Base-by-base conservation (phyloP, 2,888 invertebrate genomes). In the Boloria selene region DNA sequence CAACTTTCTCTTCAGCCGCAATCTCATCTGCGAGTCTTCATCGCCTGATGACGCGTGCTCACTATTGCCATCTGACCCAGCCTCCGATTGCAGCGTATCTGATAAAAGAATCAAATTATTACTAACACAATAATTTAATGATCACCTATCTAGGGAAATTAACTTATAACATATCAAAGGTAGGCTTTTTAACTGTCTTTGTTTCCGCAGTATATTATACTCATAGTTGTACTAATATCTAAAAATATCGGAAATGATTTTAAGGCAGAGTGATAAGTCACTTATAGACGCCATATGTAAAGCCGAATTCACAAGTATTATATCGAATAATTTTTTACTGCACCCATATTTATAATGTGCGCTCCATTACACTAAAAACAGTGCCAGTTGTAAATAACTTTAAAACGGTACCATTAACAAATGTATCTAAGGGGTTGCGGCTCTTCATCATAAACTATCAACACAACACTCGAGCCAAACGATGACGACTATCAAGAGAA, bases 1-100 rank as follows among this genome's bases (percentile, higher is more conserved):
- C 72, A 99, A 93, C 88, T 99, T 99, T 83, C 99, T 93, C 91
- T 99, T 99, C 75, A 99, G 94, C 79, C 98, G 94, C 79, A 99
- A 93, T 80, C 99, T 94, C 93, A 98, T 95, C 87, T 98, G 98
- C 22, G 97, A 97, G 85, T 98, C 98, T 79, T 97, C 96, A 81
- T 96, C 96, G 5, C 96, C 97, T 14, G 97, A 97, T 14, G 97
- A 97, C 77, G 97, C 97, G 85, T 97, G 97, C 79, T 97, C 97
- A 65, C 97, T 97, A 87, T 97, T 97, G 55, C 97, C 97, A 80
- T 97, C 97, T 17, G 97, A 97, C 18, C 94, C 94, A 5, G 93
- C 91, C 75, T 94, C 94, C 0, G 93, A 93, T 71, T 93, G 92
- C 75, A 95, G 88, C 44, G 94, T 81, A 80, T 95, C 95, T 92